Percentiles rank a stretch among this genome's conserved stretches.
phyloP scores from a whole-genome alignment of 2,888 invertebrate species.

The Andrena camellia region DNA sequence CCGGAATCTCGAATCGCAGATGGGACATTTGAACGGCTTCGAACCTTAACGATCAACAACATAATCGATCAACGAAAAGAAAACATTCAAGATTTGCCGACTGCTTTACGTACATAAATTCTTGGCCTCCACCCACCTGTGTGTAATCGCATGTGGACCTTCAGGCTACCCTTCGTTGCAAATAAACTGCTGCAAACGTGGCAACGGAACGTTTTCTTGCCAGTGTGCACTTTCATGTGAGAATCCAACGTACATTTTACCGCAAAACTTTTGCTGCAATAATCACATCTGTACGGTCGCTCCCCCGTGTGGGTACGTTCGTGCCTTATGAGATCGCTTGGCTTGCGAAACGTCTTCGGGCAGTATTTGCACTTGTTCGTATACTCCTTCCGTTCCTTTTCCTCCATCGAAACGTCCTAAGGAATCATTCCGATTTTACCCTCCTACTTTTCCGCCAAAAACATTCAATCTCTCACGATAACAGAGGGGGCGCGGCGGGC shows the following conservation, averaged over 20 bases:
- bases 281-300: conserved; percentile 88
- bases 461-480: too few species aligned
- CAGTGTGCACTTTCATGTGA: conserved; percentile 88
- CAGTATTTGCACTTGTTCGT: conserved; percentile 87
- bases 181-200: conserved; percentile 88
- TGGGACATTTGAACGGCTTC: conserved; percentile 87
- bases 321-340: conserved; percentile 89
- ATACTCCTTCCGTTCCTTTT: conserved; percentile 81
- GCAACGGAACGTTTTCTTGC: conserved; percentile 87
- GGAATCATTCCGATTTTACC: neutral
- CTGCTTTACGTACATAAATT: neutral
- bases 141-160: conserved; percentile 89
- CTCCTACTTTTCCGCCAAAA: too few species aligned
- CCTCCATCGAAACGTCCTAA: conserved; percentile 40
- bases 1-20: conserved; percentile 88
- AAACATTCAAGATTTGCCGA: neutral
- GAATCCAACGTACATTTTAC: conserved; percentile 89
- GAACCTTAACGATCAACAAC: conserved; percentile 82
- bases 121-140: conserved; percentile 83
- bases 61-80: too few species aligned
- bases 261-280: conserved; percentile 87
- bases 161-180: conserved; percentile 89
- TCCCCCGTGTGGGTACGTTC: conserved; percentile 90
- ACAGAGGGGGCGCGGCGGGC: neutral
- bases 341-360: conserved; percentile 89